A percentile compares a stretch with the other conserved stretches of the same genome.
These are phyloP conservation scores for Cerastis rubricosa DNA, from an alignment of 2,888 invertebrate genomes.

Conservation along the genomic window DNA sequence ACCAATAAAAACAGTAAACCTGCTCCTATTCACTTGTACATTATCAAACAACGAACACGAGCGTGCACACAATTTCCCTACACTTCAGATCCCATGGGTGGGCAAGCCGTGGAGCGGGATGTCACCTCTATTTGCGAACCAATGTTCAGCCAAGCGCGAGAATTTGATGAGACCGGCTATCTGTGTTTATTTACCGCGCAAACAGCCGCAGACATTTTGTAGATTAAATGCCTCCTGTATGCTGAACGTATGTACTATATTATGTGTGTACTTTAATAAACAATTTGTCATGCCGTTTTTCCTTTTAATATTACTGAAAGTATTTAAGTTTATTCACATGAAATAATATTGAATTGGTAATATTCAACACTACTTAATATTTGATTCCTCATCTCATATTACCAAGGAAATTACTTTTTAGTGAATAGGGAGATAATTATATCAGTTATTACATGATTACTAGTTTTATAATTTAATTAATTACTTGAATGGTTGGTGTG, in stretches of 20 bases:
- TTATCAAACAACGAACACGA: conserved; percentile 34
- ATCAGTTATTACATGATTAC: conserved; percentile 16
- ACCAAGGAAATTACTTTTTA: neutral
- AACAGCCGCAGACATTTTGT: conserved; percentile 78
- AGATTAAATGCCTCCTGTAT: conserved; percentile 75
- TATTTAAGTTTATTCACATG: neutral
- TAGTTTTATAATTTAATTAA: conserved; percentile 33
- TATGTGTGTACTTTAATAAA: conserved; percentile 45
- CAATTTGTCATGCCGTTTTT: conserved; percentile 37
- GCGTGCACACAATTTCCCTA: conserved; percentile 36
- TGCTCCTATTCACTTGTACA: conserved; percentile 19
- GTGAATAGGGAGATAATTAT: conserved; percentile 1
- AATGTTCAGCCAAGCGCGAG: conserved; percentile 75
- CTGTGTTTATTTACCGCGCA: conserved; percentile 74
- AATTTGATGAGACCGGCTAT: conserved; percentile 81
- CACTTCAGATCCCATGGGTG: conserved; percentile 60
- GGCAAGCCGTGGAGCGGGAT: conserved; percentile 59
- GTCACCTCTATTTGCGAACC: conserved; percentile 68
- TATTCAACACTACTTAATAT: neutral
- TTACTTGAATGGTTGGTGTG: conserved; percentile 53
- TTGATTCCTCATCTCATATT: neutral
- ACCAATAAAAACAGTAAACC: conserved; percentile 35
- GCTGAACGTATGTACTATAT: conserved; percentile 19
- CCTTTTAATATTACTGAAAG: neutral
- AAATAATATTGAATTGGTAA: conserved; percentile 1